A percentile compares a stretch with the other conserved stretches of the same genome.
phyloP scores from a whole-genome alignment of 1,140 invertebrate species.

The Brachionus angularis region DNA sequence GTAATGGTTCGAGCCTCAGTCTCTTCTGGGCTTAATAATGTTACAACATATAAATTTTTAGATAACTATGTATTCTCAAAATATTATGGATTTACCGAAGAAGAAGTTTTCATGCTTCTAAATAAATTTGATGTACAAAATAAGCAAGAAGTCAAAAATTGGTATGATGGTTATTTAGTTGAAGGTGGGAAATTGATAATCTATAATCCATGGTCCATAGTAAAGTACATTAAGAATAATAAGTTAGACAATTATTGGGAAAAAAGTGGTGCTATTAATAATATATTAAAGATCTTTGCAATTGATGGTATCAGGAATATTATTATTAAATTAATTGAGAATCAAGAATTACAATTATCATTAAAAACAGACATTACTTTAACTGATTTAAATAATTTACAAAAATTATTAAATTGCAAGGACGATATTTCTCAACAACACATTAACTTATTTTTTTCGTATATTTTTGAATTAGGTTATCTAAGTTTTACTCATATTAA shows the following conservation, averaged over 20 bases:
- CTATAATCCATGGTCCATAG: neutral
- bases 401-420: neutral
- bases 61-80: neutral
- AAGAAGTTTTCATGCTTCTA: neutral
- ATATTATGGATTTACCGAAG: neutral
- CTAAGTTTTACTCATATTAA: neutral
- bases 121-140: neutral
- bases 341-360: neutral
- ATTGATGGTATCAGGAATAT: neutral
- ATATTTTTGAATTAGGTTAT: neutral
- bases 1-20: neutral
- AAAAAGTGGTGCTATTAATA: neutral
- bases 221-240: neutral
- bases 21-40: neutral
- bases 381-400: neutral
- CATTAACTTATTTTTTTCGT: neutral
- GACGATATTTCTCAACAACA: neutral
- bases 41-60: neutral
- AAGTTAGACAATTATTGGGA: neutral
- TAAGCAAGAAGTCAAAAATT: neutral
- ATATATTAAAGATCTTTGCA: neutral
- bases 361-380: neutral
- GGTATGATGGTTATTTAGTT: too few relatives aligned
- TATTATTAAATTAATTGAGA: too few relatives aligned
- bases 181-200: neutral